These are phyloP conservation scores for Meandrusa payeni DNA, from an alignment of 2,888 invertebrate genomes.

Conservation along the genomic window DNA sequence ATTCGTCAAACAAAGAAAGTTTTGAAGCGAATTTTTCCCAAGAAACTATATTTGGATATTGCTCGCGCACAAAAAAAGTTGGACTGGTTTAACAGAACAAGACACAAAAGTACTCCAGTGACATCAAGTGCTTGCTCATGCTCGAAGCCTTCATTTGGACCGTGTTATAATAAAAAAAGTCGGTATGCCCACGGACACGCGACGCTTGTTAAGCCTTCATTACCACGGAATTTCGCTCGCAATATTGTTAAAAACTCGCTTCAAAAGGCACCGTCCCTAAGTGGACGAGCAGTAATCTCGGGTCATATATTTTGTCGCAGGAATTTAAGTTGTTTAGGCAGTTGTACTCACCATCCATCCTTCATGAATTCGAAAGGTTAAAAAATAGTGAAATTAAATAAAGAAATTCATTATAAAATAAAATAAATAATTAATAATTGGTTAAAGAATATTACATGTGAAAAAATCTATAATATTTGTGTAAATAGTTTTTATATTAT, in stretches of 20 bases:
- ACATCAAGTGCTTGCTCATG: slow-evolving; percentile 20
- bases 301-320: slow-evolving; percentile 19
- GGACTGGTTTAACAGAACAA: slow-evolving; percentile 13
- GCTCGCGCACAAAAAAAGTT: slow-evolving; percentile 1
- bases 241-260: slow-evolving; percentile 23
- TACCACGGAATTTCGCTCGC: slow-evolving; percentile 21
- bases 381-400: neutral
- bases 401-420: too few relatives aligned
- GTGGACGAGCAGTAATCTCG: slow-evolving; percentile 14
- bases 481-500: too few relatives aligned
- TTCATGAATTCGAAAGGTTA: neutral
- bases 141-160: slow-evolving; percentile 19
- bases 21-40: neutral
- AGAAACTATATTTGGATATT: neutral
- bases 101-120: slow-evolving; percentile 8
- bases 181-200: slow-evolving; percentile 22
- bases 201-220: slow-evolving; percentile 26
- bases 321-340: slow-evolving; percentile 19
- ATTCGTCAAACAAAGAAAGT: too few relatives aligned
- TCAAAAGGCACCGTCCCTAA: slow-evolving; percentile 24
- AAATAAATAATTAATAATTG: too few relatives aligned
- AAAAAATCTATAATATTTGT: too few relatives aligned
- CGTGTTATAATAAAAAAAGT: slow-evolving; percentile 19
- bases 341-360: neutral
- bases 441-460: too few relatives aligned